Percentiles rank a stretch among this genome's conserved stretches.
phyloP scores from a whole-genome alignment of 2,113 vertebrate genomes.

The Nanger granti region DNA sequence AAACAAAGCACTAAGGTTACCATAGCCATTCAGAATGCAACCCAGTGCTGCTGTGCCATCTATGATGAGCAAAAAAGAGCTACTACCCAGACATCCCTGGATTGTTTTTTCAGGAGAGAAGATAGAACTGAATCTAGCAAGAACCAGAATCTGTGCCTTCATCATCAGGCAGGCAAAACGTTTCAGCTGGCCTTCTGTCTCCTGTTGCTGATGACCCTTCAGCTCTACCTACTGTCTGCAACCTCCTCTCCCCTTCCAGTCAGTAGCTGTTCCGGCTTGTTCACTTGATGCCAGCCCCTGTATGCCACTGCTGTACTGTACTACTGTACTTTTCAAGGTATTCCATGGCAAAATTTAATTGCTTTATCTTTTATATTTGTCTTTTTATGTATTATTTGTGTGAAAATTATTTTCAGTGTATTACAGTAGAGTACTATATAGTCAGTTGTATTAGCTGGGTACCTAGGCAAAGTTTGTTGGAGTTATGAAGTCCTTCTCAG shows the following conservation, averaged over 20 bases:
- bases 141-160: not conserved
- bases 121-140: not conserved
- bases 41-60: not conserved
- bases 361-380: not conserved
- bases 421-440: not conserved
- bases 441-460: not conserved
- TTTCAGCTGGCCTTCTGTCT: not conserved
- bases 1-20: not conserved
- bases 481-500: not conserved
- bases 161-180: not conserved
- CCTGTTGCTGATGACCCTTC: not conserved
- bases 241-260: not conserved
- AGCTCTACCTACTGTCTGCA: not conserved
- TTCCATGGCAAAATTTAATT: not conserved
- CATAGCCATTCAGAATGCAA: not conserved
- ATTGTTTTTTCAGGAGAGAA: not conserved
- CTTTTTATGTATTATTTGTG: not conserved
- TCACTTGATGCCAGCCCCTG: not conserved
- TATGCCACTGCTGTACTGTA: not conserved
- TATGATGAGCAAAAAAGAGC: not conserved
- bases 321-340: not conserved
- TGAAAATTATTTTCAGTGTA: not conserved
- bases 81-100: not conserved
- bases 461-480: not conserved
- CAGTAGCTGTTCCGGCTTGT: not conserved